Percentiles rank a stretch among this genome's conserved stretches.
These are phyloP conservation scores for Saccopteryx leptura DNA, from an alignment of 2,113 vertebrate genomes.

Conservation along the genomic window DNA sequence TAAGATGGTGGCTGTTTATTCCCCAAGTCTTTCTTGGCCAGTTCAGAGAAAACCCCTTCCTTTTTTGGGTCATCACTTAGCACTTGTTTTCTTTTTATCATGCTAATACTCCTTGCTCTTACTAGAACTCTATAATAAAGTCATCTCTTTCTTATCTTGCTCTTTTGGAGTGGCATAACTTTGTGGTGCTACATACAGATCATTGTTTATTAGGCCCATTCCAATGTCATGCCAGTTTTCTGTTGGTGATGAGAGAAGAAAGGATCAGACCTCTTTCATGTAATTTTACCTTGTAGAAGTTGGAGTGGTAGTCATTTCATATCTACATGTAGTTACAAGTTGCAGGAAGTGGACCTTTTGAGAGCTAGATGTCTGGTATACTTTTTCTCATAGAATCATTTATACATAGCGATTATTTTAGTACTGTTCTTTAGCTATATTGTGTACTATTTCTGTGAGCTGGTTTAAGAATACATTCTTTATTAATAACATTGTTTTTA, in stretches of 20 bases:
- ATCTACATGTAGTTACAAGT: not conserved
- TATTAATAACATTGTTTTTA: constrained; percentile 34
- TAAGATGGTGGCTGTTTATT: not conserved
- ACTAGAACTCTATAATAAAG: not conserved
- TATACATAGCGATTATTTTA: constrained; percentile 27
- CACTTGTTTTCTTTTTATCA: not conserved
- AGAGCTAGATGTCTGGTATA: not conserved
- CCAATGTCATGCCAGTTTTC: not conserved
- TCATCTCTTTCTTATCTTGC: constrained; percentile 27
- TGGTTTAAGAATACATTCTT: constrained; percentile 37
- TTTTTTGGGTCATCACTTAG: not conserved
- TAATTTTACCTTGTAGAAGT: not conserved
- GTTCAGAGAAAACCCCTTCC: not conserved
- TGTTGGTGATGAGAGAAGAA: constrained; percentile 26
- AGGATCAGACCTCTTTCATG: not conserved
- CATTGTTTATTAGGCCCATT: not conserved
- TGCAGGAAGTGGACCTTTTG: not conserved
- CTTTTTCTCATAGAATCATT: constrained; percentile 36
- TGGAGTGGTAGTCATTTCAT: constrained; percentile 15
- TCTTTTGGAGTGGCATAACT: not conserved
- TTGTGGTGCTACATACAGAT: not conserved
- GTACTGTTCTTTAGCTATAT: not conserved
- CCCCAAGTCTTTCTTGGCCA: not conserved
- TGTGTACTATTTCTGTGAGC: constrained; percentile 3
- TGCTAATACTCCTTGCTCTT: not conserved